Evolutionary conservation across 1,140 invertebrate species (phyloP), one percentile per base, ranked within the genome.

Genomic region (Papilio dardanus): DNA sequence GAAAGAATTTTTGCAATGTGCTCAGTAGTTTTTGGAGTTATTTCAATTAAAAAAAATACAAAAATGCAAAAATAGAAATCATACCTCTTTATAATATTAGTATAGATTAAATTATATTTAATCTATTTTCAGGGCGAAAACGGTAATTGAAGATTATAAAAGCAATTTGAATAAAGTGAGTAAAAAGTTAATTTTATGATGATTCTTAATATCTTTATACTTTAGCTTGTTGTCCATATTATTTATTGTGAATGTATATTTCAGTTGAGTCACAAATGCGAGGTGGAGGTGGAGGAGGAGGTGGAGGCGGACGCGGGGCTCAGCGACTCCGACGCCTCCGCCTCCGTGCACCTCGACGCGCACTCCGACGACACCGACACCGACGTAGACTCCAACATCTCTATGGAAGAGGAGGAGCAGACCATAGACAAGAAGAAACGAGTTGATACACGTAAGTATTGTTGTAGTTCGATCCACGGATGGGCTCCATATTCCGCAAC

Each of bases 71-170:
- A n/a, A n/a, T n/a, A n/a, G n/a, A n/a, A n/a, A n/a, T n/a, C n/a
- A n/a, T n/a, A n/a, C n/a, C n/a, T n/a, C n/a, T n/a, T n/a, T n/a
- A n/a, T n/a, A n/a, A n/a, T n/a, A n/a, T 16, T n/a, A 46, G 4
- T 46, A 5, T 16, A n/a, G 71, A 65, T 76, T 62, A 58, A 74
- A 71, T 58, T 30, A 3, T 37, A 21, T 35, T 79, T 81, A 74
- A 30, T 42, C 2, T 42, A 42, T 75, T 88, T 88, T 79, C 80
- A 90, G 89, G 76, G 89, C 89, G 0, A 84, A 81, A 69, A 80
- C 69, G 65, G 85, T 90, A 6, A 89, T 91, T 19, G 86, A 84
- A 78, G 86, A 82, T 21, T 86, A 83, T 66, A 84, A 78, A 14
- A 35, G 40, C 71, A 74, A 67, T 46, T 74, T 74, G 50, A 75